Conservation (phyloP, 2,113 vertebrate species). For the Sapajus apella region DNA sequence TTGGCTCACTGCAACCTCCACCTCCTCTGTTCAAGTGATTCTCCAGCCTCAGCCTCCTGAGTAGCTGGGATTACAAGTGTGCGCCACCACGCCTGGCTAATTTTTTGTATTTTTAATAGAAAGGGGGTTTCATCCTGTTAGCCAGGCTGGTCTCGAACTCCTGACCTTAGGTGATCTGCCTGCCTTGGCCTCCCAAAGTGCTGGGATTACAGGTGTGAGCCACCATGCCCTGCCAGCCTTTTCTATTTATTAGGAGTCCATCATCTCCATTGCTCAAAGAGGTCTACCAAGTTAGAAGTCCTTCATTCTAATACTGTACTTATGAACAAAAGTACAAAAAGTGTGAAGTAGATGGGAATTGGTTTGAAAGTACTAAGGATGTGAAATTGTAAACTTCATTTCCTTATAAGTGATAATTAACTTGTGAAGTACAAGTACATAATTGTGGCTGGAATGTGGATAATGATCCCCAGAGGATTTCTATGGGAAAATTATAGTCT, state of each 20-base stretch:
- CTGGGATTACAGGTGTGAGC: too few species aligned
- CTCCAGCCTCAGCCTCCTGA: too few species aligned
- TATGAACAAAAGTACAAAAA: neutral
- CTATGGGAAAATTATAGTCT: neutral
- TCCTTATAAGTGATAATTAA: neutral
- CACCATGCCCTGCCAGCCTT: too few species aligned
- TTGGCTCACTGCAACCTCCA: too few species aligned
- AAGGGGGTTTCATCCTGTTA: too few species aligned
- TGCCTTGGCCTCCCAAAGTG: too few species aligned
- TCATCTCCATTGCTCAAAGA: neutral
- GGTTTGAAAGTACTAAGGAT: neutral
- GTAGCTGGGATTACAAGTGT: too few species aligned
- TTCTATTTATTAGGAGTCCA: neutral
- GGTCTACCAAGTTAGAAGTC: neutral
- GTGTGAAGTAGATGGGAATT: neutral
- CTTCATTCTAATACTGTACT: neutral
- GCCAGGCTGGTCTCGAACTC: too few species aligned
- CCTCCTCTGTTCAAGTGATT: too few species aligned
- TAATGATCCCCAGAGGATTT: conserved; percentile 9
- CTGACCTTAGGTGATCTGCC: too few species aligned
- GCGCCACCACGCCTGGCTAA: too few species aligned
- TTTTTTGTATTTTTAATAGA: too few species aligned
- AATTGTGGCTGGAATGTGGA: neutral
- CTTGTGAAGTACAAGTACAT: neutral
- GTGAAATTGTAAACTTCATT: neutral